A percentile compares a stretch with the other conserved stretches of the same genome.
Conservation (phyloP, 2,797 vertebrate species). For the Syncerus caffer region DNA sequence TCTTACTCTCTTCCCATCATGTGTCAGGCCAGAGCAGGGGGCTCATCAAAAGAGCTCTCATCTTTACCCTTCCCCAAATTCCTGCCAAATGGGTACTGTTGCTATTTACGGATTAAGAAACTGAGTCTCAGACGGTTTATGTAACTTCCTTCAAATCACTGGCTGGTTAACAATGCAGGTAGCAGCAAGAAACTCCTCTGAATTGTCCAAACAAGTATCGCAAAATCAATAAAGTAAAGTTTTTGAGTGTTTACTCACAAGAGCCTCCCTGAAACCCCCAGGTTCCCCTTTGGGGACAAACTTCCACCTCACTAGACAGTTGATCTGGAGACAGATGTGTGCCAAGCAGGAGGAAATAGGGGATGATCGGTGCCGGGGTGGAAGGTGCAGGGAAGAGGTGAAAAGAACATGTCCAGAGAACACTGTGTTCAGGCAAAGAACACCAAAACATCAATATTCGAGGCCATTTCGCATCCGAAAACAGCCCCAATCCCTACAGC, state of each 20-base stretch:
- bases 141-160: not conserved
- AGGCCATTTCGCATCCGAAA: not conserved
- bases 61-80: not conserved
- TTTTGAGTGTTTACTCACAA: fast-evolving
- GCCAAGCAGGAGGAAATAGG: not conserved
- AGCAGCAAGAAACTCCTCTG: not conserved
- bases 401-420: not conserved
- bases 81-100: not conserved
- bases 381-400: not conserved
- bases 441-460: fast-evolving
- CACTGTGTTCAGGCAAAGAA: not conserved
- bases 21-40: not conserved
- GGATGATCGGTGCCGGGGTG: fast-evolving
- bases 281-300: not conserved
- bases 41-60: not conserved
- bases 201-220: not conserved
- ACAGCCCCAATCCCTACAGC: not conserved
- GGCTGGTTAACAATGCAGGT: not conserved
- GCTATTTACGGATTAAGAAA: not conserved
- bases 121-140: not conserved
- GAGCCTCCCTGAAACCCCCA: not conserved
- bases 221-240: not conserved
- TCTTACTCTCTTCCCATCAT: not conserved
- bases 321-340: not conserved
- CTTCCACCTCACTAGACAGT: not conserved